Percentiles rank a stretch among this genome's conserved stretches.
Evolutionary conservation across 2,113 vertebrate genomes (phyloP).

Genomic region (Anser cygnoides): DNA sequence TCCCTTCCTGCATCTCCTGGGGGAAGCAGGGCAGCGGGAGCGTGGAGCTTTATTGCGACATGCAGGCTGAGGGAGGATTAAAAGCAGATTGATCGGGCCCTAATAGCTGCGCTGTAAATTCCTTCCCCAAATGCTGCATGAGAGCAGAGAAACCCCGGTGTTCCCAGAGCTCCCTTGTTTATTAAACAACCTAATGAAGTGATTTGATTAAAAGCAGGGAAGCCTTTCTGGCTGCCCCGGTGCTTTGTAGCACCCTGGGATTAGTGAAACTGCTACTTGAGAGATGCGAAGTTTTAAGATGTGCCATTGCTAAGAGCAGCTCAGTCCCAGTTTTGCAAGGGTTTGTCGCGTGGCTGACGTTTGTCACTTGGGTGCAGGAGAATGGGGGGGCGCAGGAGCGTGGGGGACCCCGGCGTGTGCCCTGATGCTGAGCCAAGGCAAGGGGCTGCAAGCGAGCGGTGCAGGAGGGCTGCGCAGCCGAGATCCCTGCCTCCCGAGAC

Average conservation of each 20-base stretch:
- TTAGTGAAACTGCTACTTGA: not conserved
- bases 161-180: constrained; percentile 43
- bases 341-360: fast-evolving
- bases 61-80: not conserved
- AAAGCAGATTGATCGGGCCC: not conserved
- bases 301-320: fast-evolving
- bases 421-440: fast-evolving
- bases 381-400: fast-evolving
- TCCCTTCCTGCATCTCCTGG: not conserved
- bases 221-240: not conserved
- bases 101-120: not conserved
- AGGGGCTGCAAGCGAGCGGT: fast-evolving
- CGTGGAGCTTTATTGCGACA: fast-evolving
- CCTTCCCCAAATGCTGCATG: not conserved
- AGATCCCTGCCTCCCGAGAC: not conserved
- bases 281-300: not conserved
- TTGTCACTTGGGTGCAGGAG: not conserved
- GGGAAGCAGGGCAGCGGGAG: not conserved
- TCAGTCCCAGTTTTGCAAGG: not conserved
- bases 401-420: fast-evolving
- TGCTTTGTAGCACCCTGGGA: not conserved
- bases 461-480: not conserved
- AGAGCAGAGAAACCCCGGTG: not conserved
- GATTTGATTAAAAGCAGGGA: constrained; percentile 34
- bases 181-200: constrained; percentile 56